Evolutionary conservation across 2,888 invertebrate genomes (phyloP), one percentile per base, ranked within the genome.

Genomic region (Coelinius sp.): DNA sequence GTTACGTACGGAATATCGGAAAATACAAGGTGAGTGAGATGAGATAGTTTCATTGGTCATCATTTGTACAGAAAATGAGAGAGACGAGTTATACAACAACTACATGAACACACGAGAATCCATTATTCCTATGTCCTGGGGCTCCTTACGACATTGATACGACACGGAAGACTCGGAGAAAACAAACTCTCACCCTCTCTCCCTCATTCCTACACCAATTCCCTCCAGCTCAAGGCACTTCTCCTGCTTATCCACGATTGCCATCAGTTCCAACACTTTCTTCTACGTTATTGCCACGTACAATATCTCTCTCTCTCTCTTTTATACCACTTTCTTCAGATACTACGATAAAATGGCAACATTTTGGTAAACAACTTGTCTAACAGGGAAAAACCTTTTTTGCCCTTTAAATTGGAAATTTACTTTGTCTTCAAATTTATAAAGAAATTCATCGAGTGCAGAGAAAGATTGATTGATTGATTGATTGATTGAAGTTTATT

Each of bases 1-100:
- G 86, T 81, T 86, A 84, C 77, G 84, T 86, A 74, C 83, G 85
- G 75, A 86, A 86, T 81, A 86, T 86, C 76, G 86, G 86, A 73
- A 86, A 84, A 80, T 85, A 83, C 78, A 85, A 83, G 86, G 87
- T 87, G 82, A 31, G 74, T 62, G 49, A 67, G 41, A 71, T 14
- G 49, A 41, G 31, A n/a, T 10, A n/a, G 38, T 41, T 38, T 41
- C 63, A 63, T 63, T n/a, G 41, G 24, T 63, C 53, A 63, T 71
- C 71, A 67, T 71, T 71, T 71, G 67, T 62, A 25, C 27, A 24
- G 49, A 62, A 59, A 59, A 59, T 31, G 35, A 31, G 31, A 59
- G 17, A 49, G 14, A 59, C 14, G 17, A 7, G 59, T 59, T n/a
- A 20, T 35, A 59, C 59, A 59, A 59, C 20, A 8, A 20, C 17